Conservation (phyloP, 2,113 vertebrate species). For the Rafetus swinhoei region DNA sequence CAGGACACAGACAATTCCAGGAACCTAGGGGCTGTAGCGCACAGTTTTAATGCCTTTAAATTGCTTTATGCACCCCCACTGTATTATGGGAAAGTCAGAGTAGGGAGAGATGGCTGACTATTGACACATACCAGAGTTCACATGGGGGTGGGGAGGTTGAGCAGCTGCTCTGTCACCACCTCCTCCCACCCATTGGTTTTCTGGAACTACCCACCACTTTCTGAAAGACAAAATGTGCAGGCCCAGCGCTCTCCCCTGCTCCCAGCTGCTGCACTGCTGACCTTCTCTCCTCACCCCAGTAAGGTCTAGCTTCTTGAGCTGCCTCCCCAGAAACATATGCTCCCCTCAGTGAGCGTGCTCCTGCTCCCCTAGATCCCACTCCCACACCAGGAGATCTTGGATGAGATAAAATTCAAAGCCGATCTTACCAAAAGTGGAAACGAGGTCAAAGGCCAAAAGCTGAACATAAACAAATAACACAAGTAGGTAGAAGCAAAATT, state of each 20-base stretch:
- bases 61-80: not conserved
- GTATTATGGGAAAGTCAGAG: not conserved
- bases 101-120: not conserved
- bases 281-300: not conserved
- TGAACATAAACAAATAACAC: too few species aligned
- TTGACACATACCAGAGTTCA: not conserved
- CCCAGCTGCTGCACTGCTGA: not conserved
- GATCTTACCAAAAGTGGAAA: too few species aligned
- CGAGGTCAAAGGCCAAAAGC: too few species aligned
- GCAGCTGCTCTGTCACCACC: not conserved
- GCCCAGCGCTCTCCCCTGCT: not conserved
- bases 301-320: not conserved
- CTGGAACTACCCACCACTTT: not conserved
- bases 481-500: too few species aligned
- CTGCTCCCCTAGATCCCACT: not conserved
- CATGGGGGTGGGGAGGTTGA: not conserved
- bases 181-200: not conserved
- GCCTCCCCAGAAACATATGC: not conserved
- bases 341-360: not conserved
- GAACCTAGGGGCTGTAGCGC: not conserved
- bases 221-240: not conserved
- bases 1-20: not conserved
- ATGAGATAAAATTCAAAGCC: too few species aligned
- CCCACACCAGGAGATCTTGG: too few species aligned
- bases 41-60: not conserved